Evolutionary conservation across 2,113 vertebrate species (phyloP).

Genomic region (Scolopax mira): DNA sequence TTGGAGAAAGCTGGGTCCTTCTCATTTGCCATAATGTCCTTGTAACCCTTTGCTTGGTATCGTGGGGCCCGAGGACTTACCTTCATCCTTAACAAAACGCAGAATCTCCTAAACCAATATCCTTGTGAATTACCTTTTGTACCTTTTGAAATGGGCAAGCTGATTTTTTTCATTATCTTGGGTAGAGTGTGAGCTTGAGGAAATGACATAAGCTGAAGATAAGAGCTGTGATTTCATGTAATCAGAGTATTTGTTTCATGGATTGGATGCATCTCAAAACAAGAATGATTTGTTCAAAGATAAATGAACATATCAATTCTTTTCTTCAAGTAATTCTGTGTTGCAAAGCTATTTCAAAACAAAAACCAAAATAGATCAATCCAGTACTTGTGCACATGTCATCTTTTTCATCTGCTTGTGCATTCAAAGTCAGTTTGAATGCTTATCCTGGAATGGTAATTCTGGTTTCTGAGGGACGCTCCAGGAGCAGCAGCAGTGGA

Average conservation of each 20-base stretch:
- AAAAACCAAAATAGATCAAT: not conserved
- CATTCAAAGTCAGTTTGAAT: not conserved
- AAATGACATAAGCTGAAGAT: conserved; percentile 8
- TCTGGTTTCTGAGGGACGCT: not conserved
- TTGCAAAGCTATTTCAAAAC: not conserved
- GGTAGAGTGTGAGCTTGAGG: not conserved
- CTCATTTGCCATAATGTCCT: not conserved
- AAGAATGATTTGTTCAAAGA: not conserved
- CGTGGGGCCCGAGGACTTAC: not conserved
- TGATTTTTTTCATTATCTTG: not conserved
- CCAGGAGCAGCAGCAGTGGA: not conserved
- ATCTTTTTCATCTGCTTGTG: not conserved
- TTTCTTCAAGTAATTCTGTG: not conserved
- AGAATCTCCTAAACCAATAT: not conserved
- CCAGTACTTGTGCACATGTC: not conserved
- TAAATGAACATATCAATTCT: not conserved
- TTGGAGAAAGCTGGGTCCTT: not conserved
- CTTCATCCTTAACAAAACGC: not conserved
- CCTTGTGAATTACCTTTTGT: not conserved
- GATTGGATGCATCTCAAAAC: not conserved
- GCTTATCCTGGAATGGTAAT: not conserved
- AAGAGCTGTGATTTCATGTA: conserved; percentile 33
- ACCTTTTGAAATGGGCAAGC: not conserved
- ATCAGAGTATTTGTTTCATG: not conserved
- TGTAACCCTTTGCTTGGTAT: not conserved